Conservation (phyloP, 2,113 vertebrate genomes). For the Lagopus muta region DNA sequence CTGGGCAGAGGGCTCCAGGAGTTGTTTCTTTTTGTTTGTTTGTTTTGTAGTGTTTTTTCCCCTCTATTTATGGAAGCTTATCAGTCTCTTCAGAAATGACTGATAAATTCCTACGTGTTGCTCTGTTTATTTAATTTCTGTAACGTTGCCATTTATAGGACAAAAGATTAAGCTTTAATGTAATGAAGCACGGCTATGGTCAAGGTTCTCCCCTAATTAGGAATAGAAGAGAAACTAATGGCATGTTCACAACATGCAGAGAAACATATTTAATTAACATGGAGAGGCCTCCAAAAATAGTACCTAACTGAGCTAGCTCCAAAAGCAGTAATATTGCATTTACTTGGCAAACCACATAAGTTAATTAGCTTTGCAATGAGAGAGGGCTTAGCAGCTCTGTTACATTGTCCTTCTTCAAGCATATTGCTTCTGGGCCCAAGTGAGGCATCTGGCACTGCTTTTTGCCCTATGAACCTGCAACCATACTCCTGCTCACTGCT, state of each 20-base stretch:
- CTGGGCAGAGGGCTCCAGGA: neutral
- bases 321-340: constrained; percentile 63
- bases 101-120: neutral
- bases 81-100: neutral
- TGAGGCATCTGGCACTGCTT: neutral
- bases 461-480: neutral
- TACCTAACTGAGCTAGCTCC: constrained; percentile 57
- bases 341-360: constrained; percentile 67
- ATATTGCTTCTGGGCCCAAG: constrained; percentile 26
- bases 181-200: constrained; percentile 8
- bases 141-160: neutral
- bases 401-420: constrained; percentile 43
- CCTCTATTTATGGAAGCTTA: neutral
- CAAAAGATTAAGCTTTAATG: constrained; percentile 33
- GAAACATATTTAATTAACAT: constrained; percentile 68
- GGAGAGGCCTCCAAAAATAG: constrained; percentile 70
- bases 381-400: constrained; percentile 30
- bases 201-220: constrained; percentile 59
- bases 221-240: constrained; percentile 59
- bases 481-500: accelerated
- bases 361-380: constrained; percentile 61
- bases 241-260: constrained; percentile 54
- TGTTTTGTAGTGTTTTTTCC: neutral
- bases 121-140: constrained; percentile 3
- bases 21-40: neutral